Percentiles rank a stretch among this genome's conserved stretches.
phyloP scores from a whole-genome alignment of 2,797 vertebrate species.

The Hippoglossus hippoglossus region DNA sequence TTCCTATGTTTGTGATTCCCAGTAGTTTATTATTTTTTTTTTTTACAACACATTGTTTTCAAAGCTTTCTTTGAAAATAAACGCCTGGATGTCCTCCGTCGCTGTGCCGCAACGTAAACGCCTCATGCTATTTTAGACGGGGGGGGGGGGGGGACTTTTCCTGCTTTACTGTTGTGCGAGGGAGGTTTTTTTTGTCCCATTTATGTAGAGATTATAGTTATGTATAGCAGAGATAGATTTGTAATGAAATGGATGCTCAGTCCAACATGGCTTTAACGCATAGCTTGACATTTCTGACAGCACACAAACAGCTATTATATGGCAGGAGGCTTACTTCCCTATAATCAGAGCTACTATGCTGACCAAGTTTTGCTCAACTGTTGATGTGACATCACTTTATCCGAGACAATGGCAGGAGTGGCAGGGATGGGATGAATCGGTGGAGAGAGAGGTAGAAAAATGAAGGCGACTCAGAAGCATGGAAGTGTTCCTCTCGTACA shows the following conservation, averaged over 20 bases:
- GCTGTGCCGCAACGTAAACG: slow-evolving; percentile 34
- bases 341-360: too few species aligned
- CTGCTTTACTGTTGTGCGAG: slow-evolving; percentile 23
- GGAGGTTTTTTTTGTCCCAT: slow-evolving; percentile 9
- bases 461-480: slow-evolving; percentile 29
- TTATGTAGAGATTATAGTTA: slow-evolving; percentile 37
- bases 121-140: slow-evolving; percentile 55
- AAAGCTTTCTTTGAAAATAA: slow-evolving; percentile 75
- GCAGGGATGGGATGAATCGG: slow-evolving; percentile 30
- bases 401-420: slow-evolving; percentile 48
- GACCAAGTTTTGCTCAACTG: slow-evolving; percentile 1
- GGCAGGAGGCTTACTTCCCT: slow-evolving; percentile 3
- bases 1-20: slow-evolving; percentile 64
- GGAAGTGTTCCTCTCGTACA: slow-evolving; percentile 37
- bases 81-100: slow-evolving; percentile 35
- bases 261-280: background rate
- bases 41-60: slow-evolving; percentile 69
- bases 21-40: slow-evolving; percentile 1
- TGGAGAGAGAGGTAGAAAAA: slow-evolving; percentile 30
- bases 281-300: background rate
- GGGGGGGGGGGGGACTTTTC: slow-evolving; percentile 14
- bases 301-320: slow-evolving; percentile 15
- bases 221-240: slow-evolving; percentile 23
- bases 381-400: slow-evolving; percentile 49
- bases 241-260: slow-evolving; percentile 25